Percentiles rank a stretch among this genome's conserved stretches.
phyloP scores from a whole-genome alignment of 2,888 invertebrate species.

The Poecilus cupreus region DNA sequence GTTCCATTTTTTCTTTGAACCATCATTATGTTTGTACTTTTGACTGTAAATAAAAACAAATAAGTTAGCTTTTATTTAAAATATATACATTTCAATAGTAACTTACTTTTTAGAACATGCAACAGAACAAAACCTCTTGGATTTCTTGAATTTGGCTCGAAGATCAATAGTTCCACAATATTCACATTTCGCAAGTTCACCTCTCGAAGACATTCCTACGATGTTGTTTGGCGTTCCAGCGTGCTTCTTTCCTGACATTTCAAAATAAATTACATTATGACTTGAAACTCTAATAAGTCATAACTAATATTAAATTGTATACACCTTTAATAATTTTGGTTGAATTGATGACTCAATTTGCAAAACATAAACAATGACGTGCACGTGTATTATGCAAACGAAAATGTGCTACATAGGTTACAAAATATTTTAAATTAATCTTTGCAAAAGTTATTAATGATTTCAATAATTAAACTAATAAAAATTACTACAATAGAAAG shows the following conservation, averaged over 20 bases:
- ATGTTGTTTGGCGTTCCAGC: constrained; percentile 67
- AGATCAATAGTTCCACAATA: constrained; percentile 82
- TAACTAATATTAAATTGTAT: neutral
- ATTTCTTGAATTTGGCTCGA: constrained; percentile 81
- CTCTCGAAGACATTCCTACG: constrained; percentile 73
- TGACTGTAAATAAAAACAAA: constrained; percentile 65
- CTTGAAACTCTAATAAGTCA: neutral
- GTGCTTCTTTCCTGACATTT: constrained; percentile 75
- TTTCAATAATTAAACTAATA: too few relatives aligned
- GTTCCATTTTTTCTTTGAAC: constrained; percentile 68
- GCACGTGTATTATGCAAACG: too few relatives aligned
- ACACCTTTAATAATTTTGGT: too few relatives aligned
- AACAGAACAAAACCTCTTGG: constrained; percentile 85
- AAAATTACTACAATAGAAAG: constrained; percentile 69
- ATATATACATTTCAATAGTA: neutral
- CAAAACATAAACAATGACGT: too few relatives aligned
- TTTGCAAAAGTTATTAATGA: too few relatives aligned
- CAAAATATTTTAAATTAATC: too few relatives aligned
- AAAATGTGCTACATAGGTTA: too few relatives aligned
- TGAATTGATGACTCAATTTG: too few relatives aligned
- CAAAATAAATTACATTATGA: neutral
- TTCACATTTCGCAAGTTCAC: constrained; percentile 81
- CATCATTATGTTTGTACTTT: constrained; percentile 66
- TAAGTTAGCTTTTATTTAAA: neutral
- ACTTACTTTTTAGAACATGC: constrained; percentile 80